Evolutionary conservation across 2,888 invertebrate species (phyloP).

Genomic region (Hemithea aestivaria): DNA sequence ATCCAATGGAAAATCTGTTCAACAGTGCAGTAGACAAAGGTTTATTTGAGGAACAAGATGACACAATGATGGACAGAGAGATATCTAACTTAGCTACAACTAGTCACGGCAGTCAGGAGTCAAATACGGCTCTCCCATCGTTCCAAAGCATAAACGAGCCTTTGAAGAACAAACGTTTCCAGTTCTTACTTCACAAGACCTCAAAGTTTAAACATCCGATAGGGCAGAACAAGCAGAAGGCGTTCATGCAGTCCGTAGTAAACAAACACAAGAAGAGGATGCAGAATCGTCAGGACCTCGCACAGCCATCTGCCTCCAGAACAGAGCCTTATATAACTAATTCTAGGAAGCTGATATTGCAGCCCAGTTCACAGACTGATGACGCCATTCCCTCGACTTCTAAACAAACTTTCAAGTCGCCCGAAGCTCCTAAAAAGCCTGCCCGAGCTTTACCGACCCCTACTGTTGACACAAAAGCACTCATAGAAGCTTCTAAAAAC

Average conservation of each 20-base stretch:
- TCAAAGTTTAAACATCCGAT: constrained; percentile 75
- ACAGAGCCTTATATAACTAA: constrained; percentile 61
- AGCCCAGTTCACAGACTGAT: constrained; percentile 54
- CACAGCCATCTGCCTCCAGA: constrained; percentile 67
- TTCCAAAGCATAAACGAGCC: constrained; percentile 73
- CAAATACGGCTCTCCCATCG: constrained; percentile 59
- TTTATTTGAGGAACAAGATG: constrained; percentile 68
- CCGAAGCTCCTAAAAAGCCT: constrained; percentile 59
- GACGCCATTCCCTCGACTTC: constrained; percentile 64
- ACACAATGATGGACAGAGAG: constrained; percentile 72
- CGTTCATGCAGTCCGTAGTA: constrained; percentile 73
- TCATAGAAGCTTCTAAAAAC: constrained; percentile 94
- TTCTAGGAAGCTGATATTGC: constrained; percentile 56
- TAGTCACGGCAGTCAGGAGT: constrained; percentile 64
- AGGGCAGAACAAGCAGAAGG: constrained; percentile 71
- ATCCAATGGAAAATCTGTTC: constrained; percentile 74
- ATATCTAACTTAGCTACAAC: constrained; percentile 73
- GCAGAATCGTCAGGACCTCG: constrained; percentile 53
- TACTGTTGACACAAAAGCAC: constrained; percentile 83
- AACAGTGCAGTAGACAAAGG: constrained; percentile 74
- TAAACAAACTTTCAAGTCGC: constrained; percentile 59
- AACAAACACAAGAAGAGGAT: constrained; percentile 74
- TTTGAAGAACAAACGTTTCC: constrained; percentile 71
- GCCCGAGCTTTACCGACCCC: constrained; percentile 57
- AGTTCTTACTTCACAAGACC: constrained; percentile 72